Percentiles rank a stretch among this genome's conserved stretches.
These are phyloP conservation scores for Temnothorax unifasciatus DNA, from an alignment of 2,888 invertebrate genomes.

Conservation along the genomic window DNA sequence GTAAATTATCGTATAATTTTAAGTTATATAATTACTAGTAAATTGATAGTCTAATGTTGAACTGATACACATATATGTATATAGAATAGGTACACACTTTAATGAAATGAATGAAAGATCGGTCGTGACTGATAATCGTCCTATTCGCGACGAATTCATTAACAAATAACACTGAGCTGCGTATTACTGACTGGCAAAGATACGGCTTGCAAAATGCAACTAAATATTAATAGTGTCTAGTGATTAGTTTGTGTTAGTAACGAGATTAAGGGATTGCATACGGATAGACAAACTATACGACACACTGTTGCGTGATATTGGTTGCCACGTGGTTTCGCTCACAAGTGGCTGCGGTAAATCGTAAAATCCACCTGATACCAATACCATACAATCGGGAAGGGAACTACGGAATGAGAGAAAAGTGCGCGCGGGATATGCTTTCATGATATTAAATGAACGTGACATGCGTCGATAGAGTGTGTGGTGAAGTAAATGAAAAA, in stretches of 20 bases:
- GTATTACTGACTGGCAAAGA: not conserved
- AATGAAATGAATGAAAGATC: not conserved
- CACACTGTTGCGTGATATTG: constrained; percentile 35
- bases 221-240: constrained; percentile 44
- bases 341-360: constrained; percentile 10
- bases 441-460: constrained; percentile 40
- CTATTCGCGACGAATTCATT: not conserved
- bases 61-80: not conserved
- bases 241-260: constrained; percentile 10
- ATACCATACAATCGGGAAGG: constrained; percentile 31
- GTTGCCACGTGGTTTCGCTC: constrained; percentile 10
- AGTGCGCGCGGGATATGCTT: constrained; percentile 15
- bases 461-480: constrained; percentile 47
- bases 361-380: constrained; percentile 30
- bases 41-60: not conserved
- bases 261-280: not conserved
- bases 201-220: constrained; percentile 24
- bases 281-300: constrained; percentile 12
- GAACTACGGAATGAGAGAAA: constrained; percentile 28
- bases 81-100: too few species aligned
- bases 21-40: not conserved
- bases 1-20: not conserved
- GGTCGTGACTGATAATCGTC: not conserved
- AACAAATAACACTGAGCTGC: constrained; percentile 10
- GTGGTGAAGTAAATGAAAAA: constrained; percentile 30